Base-by-base conservation (phyloP, 2,888 invertebrate species). In the Meta bourneti region DNA sequence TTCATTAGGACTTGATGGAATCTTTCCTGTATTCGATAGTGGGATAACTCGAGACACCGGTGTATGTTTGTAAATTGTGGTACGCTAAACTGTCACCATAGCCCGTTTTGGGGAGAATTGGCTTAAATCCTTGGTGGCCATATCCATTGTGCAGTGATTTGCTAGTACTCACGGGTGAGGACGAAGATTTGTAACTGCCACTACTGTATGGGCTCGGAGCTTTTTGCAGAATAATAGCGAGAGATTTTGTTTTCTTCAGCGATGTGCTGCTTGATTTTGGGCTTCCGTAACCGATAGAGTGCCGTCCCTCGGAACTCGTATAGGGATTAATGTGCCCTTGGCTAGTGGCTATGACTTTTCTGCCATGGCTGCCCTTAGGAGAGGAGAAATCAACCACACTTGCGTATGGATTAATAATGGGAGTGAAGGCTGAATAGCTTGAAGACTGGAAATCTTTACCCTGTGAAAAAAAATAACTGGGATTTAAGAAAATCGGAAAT, bases 181-280 rank as follows among this genome's bases (percentile, higher is more conserved):
- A n/a, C 0, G 88, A 72, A 20, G 79, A 71, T 16, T 52, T 61
- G 72, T 81, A 86, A 9, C 75, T 77, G 2, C 72, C 80, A 9
- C 9, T 20, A 9, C 70, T 49, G 7, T 20, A n/a, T 1, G 78
- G 74, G 71, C 78, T 84, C 2, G 82, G 72, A 2, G 54, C 72
- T 54, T 77, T 87, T 52, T 87, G 91, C 16, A 91, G 34, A 49
- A 91, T 51, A 20, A 87, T 49, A 8, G 83, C 81, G 11, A 77
- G 49, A 6, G 91, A 83, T 51, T 87, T 91, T 0, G 75, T 69
- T 51, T 54, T 83, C 19, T 78, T 54, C 6, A 54, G 52, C 1
- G 81, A 51, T 7, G 79, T 16, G 4, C 19, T 16, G 9, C 54
- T 19, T 20, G 72, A 48, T 6, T 80, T 54, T 0, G 86, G n/a